Percentiles rank a stretch among this genome's conserved stretches.
Evolutionary conservation across 2,888 invertebrate species (phyloP).

Genomic region (Agrochola circellaris): DNA sequence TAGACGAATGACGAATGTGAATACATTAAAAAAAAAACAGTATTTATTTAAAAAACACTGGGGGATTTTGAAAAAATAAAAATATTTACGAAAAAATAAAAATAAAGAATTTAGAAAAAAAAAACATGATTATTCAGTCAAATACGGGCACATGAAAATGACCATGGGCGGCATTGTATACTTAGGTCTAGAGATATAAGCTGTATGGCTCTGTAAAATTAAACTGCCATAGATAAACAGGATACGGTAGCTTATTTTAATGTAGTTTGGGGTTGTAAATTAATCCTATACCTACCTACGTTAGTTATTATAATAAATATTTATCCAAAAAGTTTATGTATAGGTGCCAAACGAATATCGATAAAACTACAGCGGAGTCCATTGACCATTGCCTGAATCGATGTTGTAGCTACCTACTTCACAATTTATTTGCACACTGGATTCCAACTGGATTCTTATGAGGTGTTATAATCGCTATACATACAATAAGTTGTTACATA

Average conservation of each 20-base stretch:
- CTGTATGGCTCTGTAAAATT: not conserved
- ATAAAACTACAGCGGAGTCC: not conserved
- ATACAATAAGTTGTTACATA: slow-evolving; percentile 39
- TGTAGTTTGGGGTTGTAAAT: no score
- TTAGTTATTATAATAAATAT: not conserved
- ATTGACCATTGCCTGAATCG: not conserved
- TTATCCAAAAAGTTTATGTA: not conserved
- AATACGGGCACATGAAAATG: no score
- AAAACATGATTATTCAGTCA: no score
- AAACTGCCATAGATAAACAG: no score
- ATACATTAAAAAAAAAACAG: no score
- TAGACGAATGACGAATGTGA: no score
- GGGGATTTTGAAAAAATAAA: no score
- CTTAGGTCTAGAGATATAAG: not conserved
- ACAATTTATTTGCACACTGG: slow-evolving; percentile 40
- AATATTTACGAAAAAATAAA: no score
- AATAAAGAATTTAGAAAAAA: no score
- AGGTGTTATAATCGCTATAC: slow-evolving; percentile 48
- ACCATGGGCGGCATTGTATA: no score
- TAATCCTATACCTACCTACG: not conserved
- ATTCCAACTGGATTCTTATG: slow-evolving; percentile 52
- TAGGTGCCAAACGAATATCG: not conserved
- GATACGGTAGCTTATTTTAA: not conserved
- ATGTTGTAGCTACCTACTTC: not conserved
- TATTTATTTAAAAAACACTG: no score